Evolutionary conservation across 2,888 invertebrate species (phyloP), one percentile per base, ranked within the genome.

Genomic region (Encarsia formosa): DNA sequence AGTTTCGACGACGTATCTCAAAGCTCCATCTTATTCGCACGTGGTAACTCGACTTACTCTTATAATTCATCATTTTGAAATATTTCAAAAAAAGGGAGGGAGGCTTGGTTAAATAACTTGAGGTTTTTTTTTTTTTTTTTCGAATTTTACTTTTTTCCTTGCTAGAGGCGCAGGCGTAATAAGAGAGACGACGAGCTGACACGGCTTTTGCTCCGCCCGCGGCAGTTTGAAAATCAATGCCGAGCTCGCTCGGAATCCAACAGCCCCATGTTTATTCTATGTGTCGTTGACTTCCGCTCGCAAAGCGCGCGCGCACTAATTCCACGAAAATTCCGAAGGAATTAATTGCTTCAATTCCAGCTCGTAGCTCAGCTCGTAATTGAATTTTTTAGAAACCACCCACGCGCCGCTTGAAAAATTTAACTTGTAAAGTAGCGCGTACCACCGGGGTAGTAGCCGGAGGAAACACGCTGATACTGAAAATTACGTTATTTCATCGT

Each of bases 161-260:
- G n/a, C n/a, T n/a, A n/a, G n/a, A n/a, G n/a, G n/a, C n/a, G n/a
- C n/a, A n/a, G n/a, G 34, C 8, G 18, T 34, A 34, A 15, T 34
- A 34, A 15, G 15, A 19, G 24, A 4, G 13, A 39, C n/a, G n/a
- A 20, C 19, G 41, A 13, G 29, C 18, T 9, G 31, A 18, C 9
- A 20, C 18, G 13, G 42, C 31, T 11, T 11, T 8, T 16, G 18
- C 35, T 35, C 16, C 31, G 38, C 19, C 46, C 38, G 29, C 46
- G 18, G 38, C 37, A 16, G 29, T 46, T 38, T 29, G 46, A 46
- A 46, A 46, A 46, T 46, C 46, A 46, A 46, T 46, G 46, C 46
- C 19, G 26, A 35, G 22, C 20, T 15, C 16, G 23, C 20, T 22
- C 39, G 22, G 22, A 24, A 38, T 5, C 19, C 19, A 9, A n/a